phyloP scores from a whole-genome alignment of 2,888 invertebrate species.

The Cyaniris semiargus region DNA sequence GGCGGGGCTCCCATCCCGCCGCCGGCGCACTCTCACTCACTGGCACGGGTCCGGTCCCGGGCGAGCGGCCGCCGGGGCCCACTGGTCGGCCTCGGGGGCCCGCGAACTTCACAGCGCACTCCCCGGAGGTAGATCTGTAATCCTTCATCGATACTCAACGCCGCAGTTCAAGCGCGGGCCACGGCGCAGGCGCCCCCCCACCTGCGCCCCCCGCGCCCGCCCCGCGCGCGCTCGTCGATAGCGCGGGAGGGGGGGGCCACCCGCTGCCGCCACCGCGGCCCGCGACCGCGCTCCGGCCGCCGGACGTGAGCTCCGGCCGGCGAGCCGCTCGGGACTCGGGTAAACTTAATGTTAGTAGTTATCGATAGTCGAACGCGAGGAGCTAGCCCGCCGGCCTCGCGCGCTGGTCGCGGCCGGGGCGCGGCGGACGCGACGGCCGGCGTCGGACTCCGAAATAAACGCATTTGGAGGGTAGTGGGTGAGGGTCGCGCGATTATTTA shows the following conservation, averaged over 20 bases:
- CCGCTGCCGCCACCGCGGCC: neutral
- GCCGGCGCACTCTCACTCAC: conserved; percentile 37
- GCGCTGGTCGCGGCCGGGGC: conserved; percentile 38
- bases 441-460: conserved; percentile 49
- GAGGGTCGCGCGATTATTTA: conserved; percentile 65
- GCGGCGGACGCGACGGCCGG: conserved; percentile 37
- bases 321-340: neutral
- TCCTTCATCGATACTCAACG: conserved; percentile 22
- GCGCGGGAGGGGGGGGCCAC: neutral
- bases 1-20: conserved; percentile 37
- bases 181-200: conserved; percentile 33
- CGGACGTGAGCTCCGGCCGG: neutral
- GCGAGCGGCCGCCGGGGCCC: conserved; percentile 23
- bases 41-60: conserved; percentile 22
- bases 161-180: conserved; percentile 32
- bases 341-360: neutral
- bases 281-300: neutral
- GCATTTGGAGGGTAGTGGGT: conserved; percentile 64
- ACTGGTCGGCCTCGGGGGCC: conserved; percentile 15
- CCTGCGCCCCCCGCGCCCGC: conserved; percentile 4
- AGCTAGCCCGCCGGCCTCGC: neutral
- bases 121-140: conserved; percentile 20
- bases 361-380: neutral
- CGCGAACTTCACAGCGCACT: conserved; percentile 9
- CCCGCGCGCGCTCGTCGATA: neutral